Percentiles rank a stretch among this genome's conserved stretches.
These are phyloP conservation scores for Drosophila eugracilis DNA, from an alignment of 1,140 invertebrate species.

Conservation along the genomic window DNA sequence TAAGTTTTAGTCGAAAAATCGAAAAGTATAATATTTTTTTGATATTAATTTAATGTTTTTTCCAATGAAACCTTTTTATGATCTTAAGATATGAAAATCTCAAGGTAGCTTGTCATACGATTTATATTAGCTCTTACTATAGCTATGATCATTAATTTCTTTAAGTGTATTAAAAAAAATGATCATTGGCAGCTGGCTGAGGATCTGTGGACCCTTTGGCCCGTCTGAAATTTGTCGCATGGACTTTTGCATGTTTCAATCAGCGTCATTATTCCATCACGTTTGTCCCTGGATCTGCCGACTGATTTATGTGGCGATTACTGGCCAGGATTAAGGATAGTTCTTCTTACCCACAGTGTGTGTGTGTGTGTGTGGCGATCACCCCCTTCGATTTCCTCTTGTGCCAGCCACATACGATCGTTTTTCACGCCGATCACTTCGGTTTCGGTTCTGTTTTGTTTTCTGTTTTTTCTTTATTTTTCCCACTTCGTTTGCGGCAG, in stretches of 20 bases:
- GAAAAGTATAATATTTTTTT: too few relatives aligned
- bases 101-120: too few relatives aligned
- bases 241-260: constrained; percentile 64
- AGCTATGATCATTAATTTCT: background rate
- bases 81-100: too few relatives aligned
- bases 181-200: background rate
- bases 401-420: too few relatives aligned
- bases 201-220: constrained; percentile 6
- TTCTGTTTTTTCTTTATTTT: too few relatives aligned
- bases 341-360: background rate
- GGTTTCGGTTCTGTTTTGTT: too few relatives aligned
- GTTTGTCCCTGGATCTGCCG: constrained; percentile 51
- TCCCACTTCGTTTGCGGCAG: constrained; percentile 27
- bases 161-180: background rate
- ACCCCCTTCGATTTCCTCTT: too few relatives aligned
- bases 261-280: constrained; percentile 76
- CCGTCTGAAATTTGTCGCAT: constrained; percentile 51
- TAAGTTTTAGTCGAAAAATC: too few relatives aligned
- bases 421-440: constrained; percentile 14
- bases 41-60: too few relatives aligned
- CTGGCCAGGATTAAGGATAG: constrained; percentile 32
- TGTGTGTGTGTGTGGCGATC: too few relatives aligned
- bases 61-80: too few relatives aligned
- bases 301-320: constrained; percentile 59
- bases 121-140: too few relatives aligned